Conservation (phyloP, 2,888 invertebrate species). For the Diadegma fenestrale region DNA sequence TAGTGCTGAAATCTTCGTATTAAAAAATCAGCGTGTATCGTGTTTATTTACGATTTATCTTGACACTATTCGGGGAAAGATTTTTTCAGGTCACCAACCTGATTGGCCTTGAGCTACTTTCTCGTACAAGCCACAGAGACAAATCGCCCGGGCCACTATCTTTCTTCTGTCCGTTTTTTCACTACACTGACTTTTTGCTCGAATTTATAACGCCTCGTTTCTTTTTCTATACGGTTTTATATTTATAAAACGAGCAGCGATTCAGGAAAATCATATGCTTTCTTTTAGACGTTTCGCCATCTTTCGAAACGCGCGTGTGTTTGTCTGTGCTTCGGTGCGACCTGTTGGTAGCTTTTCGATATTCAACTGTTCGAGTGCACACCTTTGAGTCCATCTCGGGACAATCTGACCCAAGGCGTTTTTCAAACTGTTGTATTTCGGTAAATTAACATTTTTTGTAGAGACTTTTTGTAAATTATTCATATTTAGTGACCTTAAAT, state of each 20-base stretch:
- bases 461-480: too few relatives aligned
- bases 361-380: neutral
- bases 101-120: slow-evolving; percentile 55
- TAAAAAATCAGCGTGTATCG: neutral
- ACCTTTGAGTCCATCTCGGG: too few relatives aligned
- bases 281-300: neutral
- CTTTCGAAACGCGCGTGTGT: neutral
- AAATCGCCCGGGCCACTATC: slow-evolving; percentile 24
- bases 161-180: slow-evolving; percentile 25
- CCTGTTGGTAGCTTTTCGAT: neutral
- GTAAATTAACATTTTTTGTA: too few relatives aligned
- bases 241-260: neutral
- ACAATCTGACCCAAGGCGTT: too few relatives aligned
- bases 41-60: slow-evolving; percentile 22
- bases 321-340: neutral
- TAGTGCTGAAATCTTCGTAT: neutral
- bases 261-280: neutral
- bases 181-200: slow-evolving; percentile 18
- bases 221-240: slow-evolving; percentile 1
- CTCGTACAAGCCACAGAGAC: slow-evolving; percentile 10
- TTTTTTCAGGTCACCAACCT: slow-evolving; percentile 49
- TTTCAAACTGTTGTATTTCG: too few relatives aligned
- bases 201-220: slow-evolving; percentile 34
- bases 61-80: neutral
- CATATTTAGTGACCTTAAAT: too few relatives aligned